phyloP scores from a whole-genome alignment of 1,140 invertebrate genomes.

The Chlorops oryzae region DNA sequence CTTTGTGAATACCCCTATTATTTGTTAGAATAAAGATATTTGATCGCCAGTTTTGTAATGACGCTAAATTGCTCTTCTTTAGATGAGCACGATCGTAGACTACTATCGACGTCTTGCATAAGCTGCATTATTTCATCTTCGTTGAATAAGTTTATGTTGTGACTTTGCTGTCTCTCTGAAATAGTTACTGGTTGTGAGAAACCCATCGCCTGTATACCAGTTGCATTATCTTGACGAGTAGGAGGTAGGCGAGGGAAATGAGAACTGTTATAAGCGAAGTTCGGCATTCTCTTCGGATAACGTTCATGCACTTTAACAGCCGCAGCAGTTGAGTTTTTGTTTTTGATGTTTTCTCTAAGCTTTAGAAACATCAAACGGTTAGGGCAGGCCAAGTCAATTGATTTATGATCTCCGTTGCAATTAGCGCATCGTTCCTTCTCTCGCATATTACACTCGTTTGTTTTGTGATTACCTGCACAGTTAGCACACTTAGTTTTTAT shows the following conservation, averaged over 20 bases:
- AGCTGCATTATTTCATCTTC: not conserved
- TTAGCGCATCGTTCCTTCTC: not conserved
- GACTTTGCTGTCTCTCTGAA: not conserved
- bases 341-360: not conserved
- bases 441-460: not conserved
- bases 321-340: not conserved
- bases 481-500: constrained; percentile 1
- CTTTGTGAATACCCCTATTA: no score
- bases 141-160: not conserved
- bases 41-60: not conserved
- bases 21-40: not conserved
- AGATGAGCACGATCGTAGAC: not conserved
- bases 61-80: not conserved
- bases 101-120: not conserved
- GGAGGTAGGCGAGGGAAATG: not conserved
- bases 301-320: not conserved
- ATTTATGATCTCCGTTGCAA: not conserved
- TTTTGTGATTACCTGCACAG: constrained; percentile 5
- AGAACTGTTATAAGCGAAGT: not conserved
- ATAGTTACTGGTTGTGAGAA: no score
- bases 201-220: no score
- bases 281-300: not conserved
- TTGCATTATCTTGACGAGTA: no score
- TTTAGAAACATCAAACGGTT: not conserved
- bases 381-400: not conserved